phyloP scores from a whole-genome alignment of 2,113 vertebrate genomes.

The Bambusicola thoracicus region DNA sequence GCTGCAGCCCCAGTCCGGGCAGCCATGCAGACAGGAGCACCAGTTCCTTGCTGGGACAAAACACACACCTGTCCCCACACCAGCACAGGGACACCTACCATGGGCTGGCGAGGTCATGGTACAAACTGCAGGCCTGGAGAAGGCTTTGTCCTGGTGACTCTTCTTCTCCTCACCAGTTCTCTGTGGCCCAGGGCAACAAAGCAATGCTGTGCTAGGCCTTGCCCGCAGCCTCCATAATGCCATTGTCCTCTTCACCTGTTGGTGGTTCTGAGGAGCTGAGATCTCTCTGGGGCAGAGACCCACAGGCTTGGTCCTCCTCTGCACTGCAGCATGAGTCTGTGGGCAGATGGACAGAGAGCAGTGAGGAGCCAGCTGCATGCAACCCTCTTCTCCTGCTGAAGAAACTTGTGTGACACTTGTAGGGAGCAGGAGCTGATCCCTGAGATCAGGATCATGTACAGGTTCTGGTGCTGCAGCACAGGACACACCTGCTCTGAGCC shows the following conservation, averaged over 20 bases:
- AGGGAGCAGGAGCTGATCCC: background rate
- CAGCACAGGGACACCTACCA: background rate
- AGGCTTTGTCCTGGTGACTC: background rate
- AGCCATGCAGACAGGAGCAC: background rate
- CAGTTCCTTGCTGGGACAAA: background rate
- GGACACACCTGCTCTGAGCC: accelerated
- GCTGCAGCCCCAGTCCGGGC: background rate
- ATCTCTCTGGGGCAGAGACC: constrained; percentile 57
- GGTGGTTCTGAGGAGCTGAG: constrained; percentile 69
- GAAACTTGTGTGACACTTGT: accelerated
- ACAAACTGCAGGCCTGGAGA: background rate
- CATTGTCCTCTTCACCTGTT: constrained; percentile 62
- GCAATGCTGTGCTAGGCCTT: constrained; percentile 65
- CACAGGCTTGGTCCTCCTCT: constrained; percentile 69
- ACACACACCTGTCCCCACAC: background rate
- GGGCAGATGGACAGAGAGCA: background rate
- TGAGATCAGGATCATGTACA: background rate
- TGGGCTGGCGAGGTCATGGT: accelerated
- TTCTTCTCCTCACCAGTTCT: background rate
- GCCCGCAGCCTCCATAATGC: constrained; percentile 60
- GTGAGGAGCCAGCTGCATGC: background rate
- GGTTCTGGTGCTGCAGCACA: accelerated
- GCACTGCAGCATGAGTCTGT: constrained; percentile 72
- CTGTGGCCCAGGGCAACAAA: background rate
- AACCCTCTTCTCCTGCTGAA: background rate